Conservation (phyloP, 2,113 vertebrate species). For the Pterophyllum scalare region DNA sequence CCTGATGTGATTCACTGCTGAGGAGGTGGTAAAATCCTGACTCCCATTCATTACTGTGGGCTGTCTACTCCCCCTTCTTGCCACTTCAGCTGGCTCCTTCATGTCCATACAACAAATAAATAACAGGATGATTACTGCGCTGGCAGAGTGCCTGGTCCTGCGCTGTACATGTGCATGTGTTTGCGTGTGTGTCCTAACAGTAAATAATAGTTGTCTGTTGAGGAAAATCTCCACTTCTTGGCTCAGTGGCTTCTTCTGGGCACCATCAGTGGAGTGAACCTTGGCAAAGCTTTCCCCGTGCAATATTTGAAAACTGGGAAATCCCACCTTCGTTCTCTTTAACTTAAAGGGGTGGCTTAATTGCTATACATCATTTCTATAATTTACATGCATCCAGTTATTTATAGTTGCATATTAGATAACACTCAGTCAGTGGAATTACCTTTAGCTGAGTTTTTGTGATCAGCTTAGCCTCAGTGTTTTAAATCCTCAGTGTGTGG, state of each 20-base stretch:
- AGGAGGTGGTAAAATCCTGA: conserved; percentile 34
- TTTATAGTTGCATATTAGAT: not conserved
- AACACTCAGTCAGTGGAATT: not conserved
- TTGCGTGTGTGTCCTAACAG: conserved; percentile 9
- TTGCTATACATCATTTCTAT: not conserved
- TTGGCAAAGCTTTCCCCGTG: not conserved
- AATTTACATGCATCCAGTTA: not conserved
- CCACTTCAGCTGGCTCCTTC: conserved; percentile 37
- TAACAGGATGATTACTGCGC: conserved; percentile 33
- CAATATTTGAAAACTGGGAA: not conserved
- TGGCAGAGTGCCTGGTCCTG: conserved; percentile 44
- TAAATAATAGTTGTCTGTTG: conserved; percentile 41
- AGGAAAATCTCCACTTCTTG: conserved; percentile 42
- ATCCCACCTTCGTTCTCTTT: not conserved
- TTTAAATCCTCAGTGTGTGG: not conserved
- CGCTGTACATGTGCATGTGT: not conserved
- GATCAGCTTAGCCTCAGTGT: not conserved
- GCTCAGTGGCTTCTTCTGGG: conserved; percentile 18
- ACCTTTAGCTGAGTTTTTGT: not conserved
- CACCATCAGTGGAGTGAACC: conserved; percentile 17
- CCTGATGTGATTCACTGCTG: conserved; percentile 14
- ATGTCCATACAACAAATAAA: conserved; percentile 65
- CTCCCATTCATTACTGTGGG: conserved; percentile 37
- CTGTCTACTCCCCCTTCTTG: conserved; percentile 29
- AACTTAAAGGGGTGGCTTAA: not conserved